Evolutionary conservation across 2,888 invertebrate genomes (phyloP).

Genomic region (Ypsolopha sequella): DNA sequence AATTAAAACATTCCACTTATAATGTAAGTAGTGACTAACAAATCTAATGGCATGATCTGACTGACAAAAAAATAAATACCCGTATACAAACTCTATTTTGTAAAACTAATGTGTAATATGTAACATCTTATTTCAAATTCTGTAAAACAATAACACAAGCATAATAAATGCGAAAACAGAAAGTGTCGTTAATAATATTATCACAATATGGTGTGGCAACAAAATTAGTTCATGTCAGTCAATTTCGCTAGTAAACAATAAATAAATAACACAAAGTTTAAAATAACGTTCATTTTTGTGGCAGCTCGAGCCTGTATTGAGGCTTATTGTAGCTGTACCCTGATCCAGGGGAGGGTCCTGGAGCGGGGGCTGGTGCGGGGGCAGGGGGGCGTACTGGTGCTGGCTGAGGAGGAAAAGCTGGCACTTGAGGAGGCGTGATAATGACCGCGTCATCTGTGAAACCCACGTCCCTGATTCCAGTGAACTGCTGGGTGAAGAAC

Average conservation of each 20-base stretch:
- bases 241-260: neutral
- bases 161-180: too few species aligned
- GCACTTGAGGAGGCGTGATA: constrained; percentile 54
- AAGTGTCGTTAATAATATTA: too few species aligned
- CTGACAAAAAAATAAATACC: too few species aligned
- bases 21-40: too few species aligned
- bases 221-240: neutral
- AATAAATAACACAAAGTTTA: neutral
- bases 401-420: neutral
- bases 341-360: constrained; percentile 21
- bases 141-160: too few species aligned
- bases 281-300: constrained; percentile 35
- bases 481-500: constrained; percentile 12
- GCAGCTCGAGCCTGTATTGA: constrained; percentile 49
- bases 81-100: too few species aligned
- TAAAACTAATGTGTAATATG: too few species aligned
- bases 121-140: too few species aligned
- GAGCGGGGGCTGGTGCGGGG: constrained; percentile 24
- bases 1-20: too few species aligned
- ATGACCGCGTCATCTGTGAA: constrained; percentile 60
- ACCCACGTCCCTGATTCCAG: constrained; percentile 43
- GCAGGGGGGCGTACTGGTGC: constrained; percentile 21
- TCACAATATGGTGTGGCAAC: neutral
- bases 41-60: too few species aligned
- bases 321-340: constrained; percentile 56